Percentiles rank a stretch among this genome's conserved stretches.
Conservation (phyloP, 2,113 vertebrate genomes). For the Argyrosomus japonicus region DNA sequence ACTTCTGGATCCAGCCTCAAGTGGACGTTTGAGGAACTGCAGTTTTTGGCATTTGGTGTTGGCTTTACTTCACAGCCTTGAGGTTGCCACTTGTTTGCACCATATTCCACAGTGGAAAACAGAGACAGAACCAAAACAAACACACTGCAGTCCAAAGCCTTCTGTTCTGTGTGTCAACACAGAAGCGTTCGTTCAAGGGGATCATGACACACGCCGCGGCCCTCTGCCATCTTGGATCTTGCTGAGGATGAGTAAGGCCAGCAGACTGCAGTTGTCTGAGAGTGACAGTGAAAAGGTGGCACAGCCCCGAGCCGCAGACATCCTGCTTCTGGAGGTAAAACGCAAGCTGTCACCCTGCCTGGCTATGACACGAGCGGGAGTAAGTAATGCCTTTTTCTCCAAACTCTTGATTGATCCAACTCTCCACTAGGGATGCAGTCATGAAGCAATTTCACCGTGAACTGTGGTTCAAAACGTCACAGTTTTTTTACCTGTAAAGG, state of each 20-base stretch:
- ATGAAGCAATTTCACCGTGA: too few species aligned
- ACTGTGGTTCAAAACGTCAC: too few species aligned
- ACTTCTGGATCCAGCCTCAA: too few species aligned
- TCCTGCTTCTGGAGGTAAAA: neutral
- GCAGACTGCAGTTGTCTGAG: constrained; percentile 44
- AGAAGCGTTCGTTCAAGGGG: neutral
- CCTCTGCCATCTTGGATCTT: constrained; percentile 36
- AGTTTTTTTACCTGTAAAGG: too few species aligned
- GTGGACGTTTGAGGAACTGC: too few species aligned
- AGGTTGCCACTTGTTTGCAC: neutral
- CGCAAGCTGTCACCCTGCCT: constrained; percentile 19
- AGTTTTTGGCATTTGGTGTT: too few species aligned
- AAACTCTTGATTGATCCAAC: neutral
- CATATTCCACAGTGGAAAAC: neutral
- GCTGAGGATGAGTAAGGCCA: constrained; percentile 24
- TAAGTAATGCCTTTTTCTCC: neutral
- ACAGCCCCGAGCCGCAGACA: neutral
- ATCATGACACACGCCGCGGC: constrained; percentile 1
- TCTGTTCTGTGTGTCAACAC: constrained; percentile 1
- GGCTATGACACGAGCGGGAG: neutral
- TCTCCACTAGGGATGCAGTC: neutral
- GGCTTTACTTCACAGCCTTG: too few species aligned
- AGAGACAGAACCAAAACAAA: constrained; percentile 1
- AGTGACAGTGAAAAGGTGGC: constrained; percentile 56
- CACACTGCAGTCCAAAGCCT: neutral